phyloP scores from a whole-genome alignment of 64 coral and sea anemone genomes.

The Cladopsammia gracilis region DNA sequence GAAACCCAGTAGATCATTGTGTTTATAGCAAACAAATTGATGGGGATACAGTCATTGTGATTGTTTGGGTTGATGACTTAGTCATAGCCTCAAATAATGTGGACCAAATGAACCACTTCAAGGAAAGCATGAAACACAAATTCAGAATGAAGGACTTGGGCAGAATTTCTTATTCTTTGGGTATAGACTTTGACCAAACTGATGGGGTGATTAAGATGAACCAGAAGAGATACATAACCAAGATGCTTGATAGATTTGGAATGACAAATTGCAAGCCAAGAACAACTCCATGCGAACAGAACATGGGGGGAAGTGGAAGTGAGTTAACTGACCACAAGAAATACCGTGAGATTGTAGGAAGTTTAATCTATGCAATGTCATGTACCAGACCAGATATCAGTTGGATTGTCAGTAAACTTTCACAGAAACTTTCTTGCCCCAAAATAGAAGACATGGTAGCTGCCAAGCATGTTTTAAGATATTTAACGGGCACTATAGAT shows the following conservation, averaged over 20 bases:
- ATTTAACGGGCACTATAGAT: slow-evolving; percentile 65
- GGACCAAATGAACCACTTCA: slow-evolving; percentile 6
- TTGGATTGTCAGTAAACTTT: slow-evolving; percentile 64
- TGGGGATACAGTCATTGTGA: background rate
- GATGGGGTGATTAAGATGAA: slow-evolving; percentile 38
- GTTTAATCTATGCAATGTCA: slow-evolving; percentile 67
- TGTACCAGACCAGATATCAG: slow-evolving; percentile 75
- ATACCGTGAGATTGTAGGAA: too few species aligned
- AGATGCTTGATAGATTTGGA: background rate
- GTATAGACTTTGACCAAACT: slow-evolving; percentile 28
- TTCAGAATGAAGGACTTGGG: slow-evolving; percentile 58
- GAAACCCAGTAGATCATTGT: slow-evolving; percentile 23
- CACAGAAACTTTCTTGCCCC: slow-evolving; percentile 50
- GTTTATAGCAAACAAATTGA: slow-evolving; percentile 30
- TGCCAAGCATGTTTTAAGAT: slow-evolving; percentile 64
- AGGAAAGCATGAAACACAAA: background rate
- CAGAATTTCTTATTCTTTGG: slow-evolving; percentile 37
- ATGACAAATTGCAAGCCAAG: slow-evolving; percentile 34
- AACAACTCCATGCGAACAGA: slow-evolving; percentile 16
- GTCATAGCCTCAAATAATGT: slow-evolving; percentile 18
- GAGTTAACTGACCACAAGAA: too few species aligned
- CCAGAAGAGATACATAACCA: slow-evolving; percentile 34
- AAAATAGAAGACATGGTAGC: slow-evolving; percentile 7
- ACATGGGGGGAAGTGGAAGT: too few species aligned
- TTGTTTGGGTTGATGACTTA: slow-evolving; percentile 36